Evolutionary conservation across 2,113 vertebrate genomes (phyloP), one percentile per base, ranked within the genome.

Genomic region (Forbesichthys agassizii): DNA sequence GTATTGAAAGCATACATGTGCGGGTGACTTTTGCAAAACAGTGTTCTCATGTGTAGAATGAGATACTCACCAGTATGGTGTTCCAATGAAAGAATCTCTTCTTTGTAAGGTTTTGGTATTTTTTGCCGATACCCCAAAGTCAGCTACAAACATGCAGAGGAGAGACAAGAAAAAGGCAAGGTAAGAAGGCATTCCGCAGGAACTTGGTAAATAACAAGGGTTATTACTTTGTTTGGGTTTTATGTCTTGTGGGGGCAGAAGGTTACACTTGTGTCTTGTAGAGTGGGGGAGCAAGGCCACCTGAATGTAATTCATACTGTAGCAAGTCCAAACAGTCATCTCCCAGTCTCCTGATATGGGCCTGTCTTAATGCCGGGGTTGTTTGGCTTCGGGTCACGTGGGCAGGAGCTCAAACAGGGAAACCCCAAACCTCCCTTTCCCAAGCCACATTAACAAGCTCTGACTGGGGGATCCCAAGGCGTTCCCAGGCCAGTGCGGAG

Each of bases 81-180:
- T 99, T 47, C 97, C 97, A 16, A 99, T 99, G 86, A 98, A 98
- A 71, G 96, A 95, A 84, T 96, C 96, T 86, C 97, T 92, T 77
- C 95, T 96, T 83, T 99, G 96, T 61, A 98, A 74, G 10, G 97
- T 99, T 89, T 95, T 98, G 76, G 90, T 90, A 85, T 99, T 99
- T 92, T 95, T 99, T 78, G 97, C 97, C 77, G 96, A 98, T n/a
- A 99, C 96, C 0, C 97, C 95, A 90, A 99, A 99, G 87, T 99
- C 97, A 79, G 97, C 97, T 99, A 86, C 57, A 89, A 89, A 80
- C 9, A 18, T 56, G 55, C 72, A 64, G 10, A 47, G 52, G 54
- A 80, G 0, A 67, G n/a, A 61, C 1, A 33, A 11, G 51, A 69
- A 11, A 52, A 51, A 42, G 10, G 66, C 27, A 56, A 48, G 1